Percentiles rank a stretch among this genome's conserved stretches.
Conservation (phyloP, 2,113 vertebrate genomes). For the Phodopus roborovskii region DNA sequence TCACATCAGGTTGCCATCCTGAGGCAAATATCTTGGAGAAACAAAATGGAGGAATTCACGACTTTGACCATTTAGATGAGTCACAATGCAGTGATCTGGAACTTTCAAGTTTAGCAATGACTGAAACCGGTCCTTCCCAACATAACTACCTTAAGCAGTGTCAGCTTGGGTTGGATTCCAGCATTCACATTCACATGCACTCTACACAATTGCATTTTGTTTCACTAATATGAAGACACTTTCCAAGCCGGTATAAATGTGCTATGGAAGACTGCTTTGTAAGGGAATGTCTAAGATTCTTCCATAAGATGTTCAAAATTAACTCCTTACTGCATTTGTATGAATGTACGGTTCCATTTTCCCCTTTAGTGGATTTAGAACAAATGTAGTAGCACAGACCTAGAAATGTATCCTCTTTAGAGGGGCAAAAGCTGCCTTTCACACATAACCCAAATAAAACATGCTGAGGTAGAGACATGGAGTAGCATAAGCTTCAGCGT, state of each 20-base stretch:
- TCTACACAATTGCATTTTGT: not conserved
- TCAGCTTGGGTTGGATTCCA: not conserved
- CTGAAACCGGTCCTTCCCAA: not conserved
- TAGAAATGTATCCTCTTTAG: slow-evolving; percentile 26
- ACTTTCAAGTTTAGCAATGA: not conserved
- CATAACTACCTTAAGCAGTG: not conserved
- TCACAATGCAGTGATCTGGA: not conserved
- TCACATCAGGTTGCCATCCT: not conserved
- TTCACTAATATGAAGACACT: slow-evolving; percentile 35
- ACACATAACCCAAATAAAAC: slow-evolving; percentile 37
- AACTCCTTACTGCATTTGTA: slow-evolving; percentile 28
- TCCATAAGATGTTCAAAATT: slow-evolving; percentile 5
- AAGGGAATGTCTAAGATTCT: not conserved
- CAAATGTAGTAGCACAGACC: not conserved
- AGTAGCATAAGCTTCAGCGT: slow-evolving; percentile 51
- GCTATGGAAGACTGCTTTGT: not conserved
- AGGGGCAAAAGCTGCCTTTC: slow-evolving; percentile 47
- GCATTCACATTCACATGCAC: not conserved
- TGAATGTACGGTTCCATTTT: not conserved
- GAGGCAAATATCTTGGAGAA: not conserved
- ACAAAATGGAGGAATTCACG: not conserved
- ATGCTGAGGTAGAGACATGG: slow-evolving; percentile 20
- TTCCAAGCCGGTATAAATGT: not conserved
- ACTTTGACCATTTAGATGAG: not conserved
- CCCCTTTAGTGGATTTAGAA: slow-evolving; percentile 35